Evolutionary conservation across 1,140 invertebrate genomes (phyloP).

Genomic region (Scaptomyza hsui): DNA sequence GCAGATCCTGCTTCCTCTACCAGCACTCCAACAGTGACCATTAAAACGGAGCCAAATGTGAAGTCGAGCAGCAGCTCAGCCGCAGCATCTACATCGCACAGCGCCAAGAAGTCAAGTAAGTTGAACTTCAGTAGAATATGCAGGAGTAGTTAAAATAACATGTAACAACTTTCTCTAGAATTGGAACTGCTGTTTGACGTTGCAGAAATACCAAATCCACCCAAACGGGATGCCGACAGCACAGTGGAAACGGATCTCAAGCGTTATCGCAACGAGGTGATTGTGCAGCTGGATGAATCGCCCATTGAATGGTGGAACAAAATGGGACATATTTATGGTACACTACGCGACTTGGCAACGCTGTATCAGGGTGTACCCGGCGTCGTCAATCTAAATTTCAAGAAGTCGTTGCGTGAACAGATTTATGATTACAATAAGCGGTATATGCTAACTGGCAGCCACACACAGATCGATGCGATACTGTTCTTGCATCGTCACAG

Average conservation of each 20-base stretch:
- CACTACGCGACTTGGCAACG: constrained; percentile 65
- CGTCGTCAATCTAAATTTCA: constrained; percentile 77
- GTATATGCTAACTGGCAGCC: constrained; percentile 71
- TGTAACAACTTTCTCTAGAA: constrained; percentile 46
- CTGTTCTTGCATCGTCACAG: constrained; percentile 72
- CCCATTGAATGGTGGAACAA: constrained; percentile 76
- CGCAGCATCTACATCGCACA: not conserved
- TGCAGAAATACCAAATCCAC: constrained; percentile 55
- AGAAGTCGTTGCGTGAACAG: constrained; percentile 70
- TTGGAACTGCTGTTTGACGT: constrained; percentile 77
- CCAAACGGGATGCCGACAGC: constrained; percentile 56
- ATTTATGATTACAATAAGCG: constrained; percentile 76
- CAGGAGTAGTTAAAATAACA: constrained; percentile 6
- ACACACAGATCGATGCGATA: constrained; percentile 72
- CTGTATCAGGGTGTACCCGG: constrained; percentile 77
- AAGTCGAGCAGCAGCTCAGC: constrained; percentile 14
- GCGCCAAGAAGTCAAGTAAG: constrained; percentile 69
- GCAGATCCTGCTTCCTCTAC: constrained; percentile 41
- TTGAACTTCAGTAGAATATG: not conserved
- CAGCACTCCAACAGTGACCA: constrained; percentile 43
- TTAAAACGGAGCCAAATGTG: constrained; percentile 63
- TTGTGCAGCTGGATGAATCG: constrained; percentile 74
- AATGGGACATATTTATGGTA: constrained; percentile 75
- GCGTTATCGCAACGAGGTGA: constrained; percentile 75
- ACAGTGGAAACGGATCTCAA: constrained; percentile 74